Base-by-base conservation (phyloP, 2,797 vertebrate genomes). In the Tokudaia tokunoshimensis region DNA sequence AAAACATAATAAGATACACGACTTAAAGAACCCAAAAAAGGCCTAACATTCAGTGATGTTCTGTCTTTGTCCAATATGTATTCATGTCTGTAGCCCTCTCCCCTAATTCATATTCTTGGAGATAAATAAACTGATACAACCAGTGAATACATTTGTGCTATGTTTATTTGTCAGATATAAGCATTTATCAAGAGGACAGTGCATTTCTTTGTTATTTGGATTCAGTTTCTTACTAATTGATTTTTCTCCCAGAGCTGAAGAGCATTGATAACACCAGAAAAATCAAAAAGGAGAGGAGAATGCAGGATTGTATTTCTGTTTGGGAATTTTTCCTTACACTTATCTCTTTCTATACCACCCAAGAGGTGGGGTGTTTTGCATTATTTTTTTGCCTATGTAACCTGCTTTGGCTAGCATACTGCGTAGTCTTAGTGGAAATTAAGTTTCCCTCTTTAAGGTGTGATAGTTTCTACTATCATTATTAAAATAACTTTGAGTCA, bases 311-410 rank as follows among this genome's bases (percentile, higher is more conserved):
- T 41, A 82, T 79, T 76, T 86, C 52, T 92, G n/a, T 47, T 94
- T 26, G 89, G 67, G 89, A 93, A 86, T 44, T 86, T 92, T 95
- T 92, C 82, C 37, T 95, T 93, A 87, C 3, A 80, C 34, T 89
- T 76, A 29, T 12, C 14, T 86, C 19, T 55, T 31, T 52, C 44
- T 57, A 59, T 0, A 22, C 24, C 26, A 37, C 50, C 13, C 19
- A 84, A 44, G 57, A 31, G 17, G 2, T 84, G 1, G 15, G 15
- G 15, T 70, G 3, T 70, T 86, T n/a, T 86, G 22, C 31, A 19
- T 19, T 79, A 65, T 34, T 2, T 22, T 22, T 75, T 82, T 88
- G 9, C 37, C 59, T 79, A 1, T 83, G 20, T 89, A 67, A 72
- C 26, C 70, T 92, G 61, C 29, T 59, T 44, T 70, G 47, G 19